Percentiles rank a stretch among this genome's conserved stretches.
phyloP scores from a whole-genome alignment of 2,888 invertebrate genomes.

The Leistus spinibarbis region DNA sequence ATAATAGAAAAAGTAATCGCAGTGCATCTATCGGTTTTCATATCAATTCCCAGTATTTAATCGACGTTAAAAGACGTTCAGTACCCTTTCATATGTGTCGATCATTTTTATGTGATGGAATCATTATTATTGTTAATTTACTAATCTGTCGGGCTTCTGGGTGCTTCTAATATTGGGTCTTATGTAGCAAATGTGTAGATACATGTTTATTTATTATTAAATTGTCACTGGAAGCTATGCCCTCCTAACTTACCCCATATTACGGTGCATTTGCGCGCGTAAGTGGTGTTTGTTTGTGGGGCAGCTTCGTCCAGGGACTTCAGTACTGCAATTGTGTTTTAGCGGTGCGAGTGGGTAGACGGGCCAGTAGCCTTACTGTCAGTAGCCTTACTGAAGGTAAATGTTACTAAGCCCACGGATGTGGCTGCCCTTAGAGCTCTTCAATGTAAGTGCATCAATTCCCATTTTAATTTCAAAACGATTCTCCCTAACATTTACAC shows the following conservation, averaged over 20 bases:
- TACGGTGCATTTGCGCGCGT: background rate
- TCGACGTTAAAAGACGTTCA: too few relatives aligned
- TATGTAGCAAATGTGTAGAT: background rate
- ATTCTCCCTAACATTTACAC: background rate
- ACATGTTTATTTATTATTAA: background rate
- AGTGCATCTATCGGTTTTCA: too few relatives aligned
- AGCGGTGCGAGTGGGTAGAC: slow-evolving; percentile 60
- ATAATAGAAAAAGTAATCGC: too few relatives aligned
- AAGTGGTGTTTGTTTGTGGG: slow-evolving; percentile 23
- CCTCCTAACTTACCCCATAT: background rate
- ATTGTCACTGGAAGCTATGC: background rate
- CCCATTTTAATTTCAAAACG: slow-evolving; percentile 1
- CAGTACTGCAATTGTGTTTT: slow-evolving; percentile 55
- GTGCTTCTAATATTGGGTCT: background rate
- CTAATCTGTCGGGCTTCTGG: background rate
- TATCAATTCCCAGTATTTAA: too few relatives aligned
- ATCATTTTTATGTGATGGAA: too few relatives aligned
- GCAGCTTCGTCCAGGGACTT: slow-evolving; percentile 45
- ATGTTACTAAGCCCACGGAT: slow-evolving; percentile 51
- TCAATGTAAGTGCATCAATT: slow-evolving; percentile 36
- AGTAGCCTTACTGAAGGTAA: slow-evolving; percentile 57
- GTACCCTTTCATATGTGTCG: too few relatives aligned
- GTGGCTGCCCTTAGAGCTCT: slow-evolving; percentile 38
- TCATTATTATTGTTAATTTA: too few relatives aligned
- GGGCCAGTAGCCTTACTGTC: slow-evolving; percentile 56